A percentile compares a stretch with the other conserved stretches of the same genome.
phyloP scores from a whole-genome alignment of 2,797 vertebrate genomes.

The Heliangelus exortis region DNA sequence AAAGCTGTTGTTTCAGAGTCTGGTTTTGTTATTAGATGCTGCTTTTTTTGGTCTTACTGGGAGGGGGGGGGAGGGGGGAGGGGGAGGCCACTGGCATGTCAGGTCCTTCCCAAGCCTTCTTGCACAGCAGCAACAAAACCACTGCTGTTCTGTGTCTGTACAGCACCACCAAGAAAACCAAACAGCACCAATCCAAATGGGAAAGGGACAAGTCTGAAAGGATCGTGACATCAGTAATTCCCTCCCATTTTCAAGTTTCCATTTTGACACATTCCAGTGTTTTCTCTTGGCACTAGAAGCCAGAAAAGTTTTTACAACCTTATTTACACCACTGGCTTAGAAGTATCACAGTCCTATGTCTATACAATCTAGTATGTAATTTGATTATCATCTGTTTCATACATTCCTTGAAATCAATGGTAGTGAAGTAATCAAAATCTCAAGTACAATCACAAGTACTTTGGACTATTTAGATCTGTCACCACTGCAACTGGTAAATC shows the following conservation, averaged over 20 bases:
- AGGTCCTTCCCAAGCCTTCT: neutral
- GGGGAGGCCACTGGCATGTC: neutral
- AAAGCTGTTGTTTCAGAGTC: neutral
- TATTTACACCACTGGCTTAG: neutral
- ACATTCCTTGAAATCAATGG: neutral
- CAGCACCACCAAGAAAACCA: neutral
- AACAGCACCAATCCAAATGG: neutral
- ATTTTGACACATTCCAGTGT: neutral
- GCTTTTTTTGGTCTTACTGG: neutral
- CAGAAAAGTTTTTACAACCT: neutral
- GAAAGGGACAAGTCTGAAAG: rapidly evolving
- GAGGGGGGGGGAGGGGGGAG: too few relatives aligned
- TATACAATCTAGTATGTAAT: neutral
- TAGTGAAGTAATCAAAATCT: neutral
- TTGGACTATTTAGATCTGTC: neutral
- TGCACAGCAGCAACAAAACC: neutral
- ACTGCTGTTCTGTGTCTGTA: rapidly evolving
- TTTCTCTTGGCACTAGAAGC: neutral
- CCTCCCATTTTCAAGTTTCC: neutral
- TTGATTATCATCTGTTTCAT: neutral
- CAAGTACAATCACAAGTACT: neutral
- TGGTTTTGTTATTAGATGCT: neutral
- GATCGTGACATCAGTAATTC: rapidly evolving
- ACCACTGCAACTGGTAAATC: neutral
- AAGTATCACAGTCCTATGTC: neutral